These are phyloP conservation scores for Philereme transversata DNA, from an alignment of 2,888 invertebrate species.

Conservation along the genomic window DNA sequence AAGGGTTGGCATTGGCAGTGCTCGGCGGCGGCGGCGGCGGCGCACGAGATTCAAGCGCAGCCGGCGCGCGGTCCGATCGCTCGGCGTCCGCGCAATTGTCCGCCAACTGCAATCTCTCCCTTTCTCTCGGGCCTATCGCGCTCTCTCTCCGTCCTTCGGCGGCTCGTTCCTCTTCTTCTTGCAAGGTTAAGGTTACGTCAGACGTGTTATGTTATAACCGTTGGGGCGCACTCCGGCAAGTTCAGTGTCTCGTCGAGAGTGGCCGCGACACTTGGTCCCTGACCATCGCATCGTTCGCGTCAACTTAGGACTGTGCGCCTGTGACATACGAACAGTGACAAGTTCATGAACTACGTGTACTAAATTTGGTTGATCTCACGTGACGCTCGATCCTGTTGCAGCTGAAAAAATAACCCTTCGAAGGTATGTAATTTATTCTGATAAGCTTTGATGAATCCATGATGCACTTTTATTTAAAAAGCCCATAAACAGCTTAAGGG, in stretches of 20 bases:
- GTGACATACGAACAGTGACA: slow-evolving; percentile 82
- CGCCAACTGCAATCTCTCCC: slow-evolving; percentile 67
- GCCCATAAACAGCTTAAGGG: slow-evolving; percentile 48
- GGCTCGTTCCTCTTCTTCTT: slow-evolving; percentile 83
- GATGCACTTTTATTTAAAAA: slow-evolving; percentile 42
- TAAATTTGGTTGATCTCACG: slow-evolving; percentile 78
- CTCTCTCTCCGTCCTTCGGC: slow-evolving; percentile 83
- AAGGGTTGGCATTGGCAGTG: slow-evolving; percentile 39
- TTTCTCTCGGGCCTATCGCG: slow-evolving; percentile 78
- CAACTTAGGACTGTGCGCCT: slow-evolving; percentile 75
- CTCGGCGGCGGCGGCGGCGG: slow-evolving; percentile 38
- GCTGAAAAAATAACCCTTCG: slow-evolving; percentile 46
- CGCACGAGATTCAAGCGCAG: slow-evolving; percentile 41
- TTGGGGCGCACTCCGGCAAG: slow-evolving; percentile 81
- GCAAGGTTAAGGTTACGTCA: slow-evolving; percentile 85
- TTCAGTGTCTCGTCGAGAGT: slow-evolving; percentile 83
- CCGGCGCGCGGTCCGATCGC: slow-evolving; percentile 46
- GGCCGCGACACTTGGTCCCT: slow-evolving; percentile 79
- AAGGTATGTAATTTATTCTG: slow-evolving; percentile 60
- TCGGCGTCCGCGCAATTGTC: slow-evolving; percentile 38
- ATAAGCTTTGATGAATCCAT: slow-evolving; percentile 21
- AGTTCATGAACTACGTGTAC: slow-evolving; percentile 81
- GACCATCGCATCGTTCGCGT: slow-evolving; percentile 67
- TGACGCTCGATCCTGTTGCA: slow-evolving; percentile 58
- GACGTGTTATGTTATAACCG: slow-evolving; percentile 85